Base-by-base conservation (phyloP, 1,140 invertebrate species). In the Musca vetustissima region DNA sequence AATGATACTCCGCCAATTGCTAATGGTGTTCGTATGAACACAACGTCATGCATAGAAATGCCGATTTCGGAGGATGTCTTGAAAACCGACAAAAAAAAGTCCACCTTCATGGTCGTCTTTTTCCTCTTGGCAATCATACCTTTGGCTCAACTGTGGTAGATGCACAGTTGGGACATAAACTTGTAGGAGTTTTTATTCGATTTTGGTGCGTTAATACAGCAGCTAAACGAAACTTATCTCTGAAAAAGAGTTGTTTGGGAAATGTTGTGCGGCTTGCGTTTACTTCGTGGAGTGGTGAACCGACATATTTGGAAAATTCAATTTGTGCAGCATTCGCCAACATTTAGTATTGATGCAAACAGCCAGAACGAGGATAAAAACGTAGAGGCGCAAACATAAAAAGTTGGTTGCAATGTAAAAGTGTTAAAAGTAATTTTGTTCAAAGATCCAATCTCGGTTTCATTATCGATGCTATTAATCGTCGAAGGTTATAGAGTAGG, bases 371-470 rank as follows among this genome's bases (percentile, higher is more conserved):
- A 15, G 6, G 48, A 11, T 6, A 49, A 15, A 49, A 15, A 49
- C 6, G 15, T 15, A 55, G 52, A 24, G 21, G n/a, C n/a, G 21
- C 24, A 24, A 6, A 22, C 50, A 9, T n/a, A 25, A 28, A 57
- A 57, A 28, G 15, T 28, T 1, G 24, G 24, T 28, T 28, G 57
- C 36, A 32, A 36, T 61, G n/a, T 19, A 9, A 61, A 13, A 61
- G 57, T 61, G 57, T 61, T 61, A 61, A 61, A 61, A 61, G 28
- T 36, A 61, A 61, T 61, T 61, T 61, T 61, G 57, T 61, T 61
- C 32, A 61, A 61, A 28, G 57, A 36, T 61, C 28, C 28, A 43
- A 61, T 61, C 57, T 61, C 36, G 4, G n/a, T 21, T 36, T 36
- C 32, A 24, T 21, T 61, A 61, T 61, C 57, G 28, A 43, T 36